Evolutionary conservation across 2,113 vertebrate species (phyloP).

Genomic region (Piaya cayana): DNA sequence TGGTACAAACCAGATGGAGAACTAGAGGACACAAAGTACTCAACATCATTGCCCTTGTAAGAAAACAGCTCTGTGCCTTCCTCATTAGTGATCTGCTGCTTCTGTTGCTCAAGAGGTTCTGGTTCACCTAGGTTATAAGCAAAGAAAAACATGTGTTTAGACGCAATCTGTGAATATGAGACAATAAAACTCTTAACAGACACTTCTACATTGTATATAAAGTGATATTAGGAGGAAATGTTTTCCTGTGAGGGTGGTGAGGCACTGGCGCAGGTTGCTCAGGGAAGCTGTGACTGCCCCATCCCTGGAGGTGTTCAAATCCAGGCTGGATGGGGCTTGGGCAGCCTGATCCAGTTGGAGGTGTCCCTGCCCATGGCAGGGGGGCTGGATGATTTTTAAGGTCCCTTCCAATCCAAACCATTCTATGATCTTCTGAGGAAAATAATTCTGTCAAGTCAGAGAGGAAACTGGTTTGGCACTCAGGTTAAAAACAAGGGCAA

Average conservation of each 20-base stretch:
- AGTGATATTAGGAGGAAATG: not conserved
- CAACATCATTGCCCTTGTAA: conserved; percentile 96
- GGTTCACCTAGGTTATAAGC: conserved; percentile 81
- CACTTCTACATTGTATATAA: not conserved
- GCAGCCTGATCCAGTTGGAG: too few species aligned
- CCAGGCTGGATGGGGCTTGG: too few species aligned
- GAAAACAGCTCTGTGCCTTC: conserved; percentile 89
- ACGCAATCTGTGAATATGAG: not conserved
- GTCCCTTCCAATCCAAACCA: too few species aligned
- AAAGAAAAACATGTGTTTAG: not conserved
- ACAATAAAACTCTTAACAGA: not conserved
- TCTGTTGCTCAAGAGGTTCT: conserved; percentile 93
- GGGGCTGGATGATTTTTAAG: too few species aligned
- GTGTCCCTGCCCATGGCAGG: too few species aligned
- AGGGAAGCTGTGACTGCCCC: too few species aligned
- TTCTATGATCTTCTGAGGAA: not conserved
- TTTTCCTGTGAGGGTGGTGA: not conserved
- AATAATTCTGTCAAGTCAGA: not conserved
- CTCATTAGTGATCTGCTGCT: conserved; percentile 85
- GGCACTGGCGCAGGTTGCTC: too few species aligned
- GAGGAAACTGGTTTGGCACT: not conserved
- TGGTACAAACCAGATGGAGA: conserved; percentile 94
- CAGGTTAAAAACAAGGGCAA: not conserved
- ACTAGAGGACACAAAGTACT: conserved; percentile 89
- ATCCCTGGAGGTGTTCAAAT: too few species aligned